Percentiles rank a stretch among this genome's conserved stretches.
Conservation (phyloP, 2,797 vertebrate genomes). For the Aldrovandia affinis region DNA sequence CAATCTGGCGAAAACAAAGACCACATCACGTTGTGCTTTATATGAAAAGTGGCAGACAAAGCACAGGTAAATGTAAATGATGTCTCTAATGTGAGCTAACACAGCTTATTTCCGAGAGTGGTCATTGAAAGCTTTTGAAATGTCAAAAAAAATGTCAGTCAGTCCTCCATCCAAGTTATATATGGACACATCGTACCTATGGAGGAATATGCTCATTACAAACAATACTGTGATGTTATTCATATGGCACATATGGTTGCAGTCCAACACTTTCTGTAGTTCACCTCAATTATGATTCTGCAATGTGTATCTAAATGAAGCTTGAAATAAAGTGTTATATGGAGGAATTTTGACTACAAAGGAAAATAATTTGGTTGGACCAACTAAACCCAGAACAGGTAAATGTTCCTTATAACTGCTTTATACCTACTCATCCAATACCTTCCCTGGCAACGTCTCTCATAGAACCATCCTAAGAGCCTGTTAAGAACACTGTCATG, state of each 20-base stretch:
- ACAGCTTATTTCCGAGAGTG: not conserved
- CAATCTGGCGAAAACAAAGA: not conserved
- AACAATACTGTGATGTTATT: not conserved
- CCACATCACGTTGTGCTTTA: conserved; percentile 1
- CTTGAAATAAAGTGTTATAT: not conserved
- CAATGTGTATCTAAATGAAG: not conserved
- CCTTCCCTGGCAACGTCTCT: too few species aligned
- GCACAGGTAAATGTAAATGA: not conserved
- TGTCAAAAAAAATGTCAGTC: not conserved
- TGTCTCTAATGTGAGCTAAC: not conserved
- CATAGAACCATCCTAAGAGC: too few species aligned
- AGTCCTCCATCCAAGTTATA: not conserved
- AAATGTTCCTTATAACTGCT: not conserved
- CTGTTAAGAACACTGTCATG: too few species aligned
- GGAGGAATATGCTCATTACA: not conserved
- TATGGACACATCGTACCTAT: not conserved
- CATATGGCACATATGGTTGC: not conserved
- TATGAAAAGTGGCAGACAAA: not conserved
- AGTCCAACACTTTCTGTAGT: not conserved
- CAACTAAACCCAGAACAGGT: not conserved
- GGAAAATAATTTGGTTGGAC: not conserved
- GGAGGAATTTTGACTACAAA: not conserved
- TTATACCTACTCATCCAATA: not conserved
- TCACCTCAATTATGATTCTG: not conserved
- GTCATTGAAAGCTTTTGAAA: not conserved